phyloP scores from a whole-genome alignment of 1,140 invertebrate genomes.

The Nixonia krombeini region DNA sequence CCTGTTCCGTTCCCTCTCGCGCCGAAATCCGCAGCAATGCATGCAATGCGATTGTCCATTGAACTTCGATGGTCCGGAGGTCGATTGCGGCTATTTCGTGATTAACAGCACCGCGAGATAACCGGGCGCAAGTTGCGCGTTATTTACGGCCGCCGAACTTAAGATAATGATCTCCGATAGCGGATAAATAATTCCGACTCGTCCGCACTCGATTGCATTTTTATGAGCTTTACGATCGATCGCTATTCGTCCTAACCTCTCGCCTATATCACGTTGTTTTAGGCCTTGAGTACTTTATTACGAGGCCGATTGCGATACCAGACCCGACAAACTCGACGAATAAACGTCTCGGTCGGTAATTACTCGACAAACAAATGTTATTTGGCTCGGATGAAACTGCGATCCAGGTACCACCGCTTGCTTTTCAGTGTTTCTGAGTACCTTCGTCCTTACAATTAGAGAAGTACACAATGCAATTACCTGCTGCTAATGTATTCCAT shows the following conservation, averaged over 20 bases:
- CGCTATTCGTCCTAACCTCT: too few relatives aligned
- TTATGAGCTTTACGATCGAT: too few relatives aligned
- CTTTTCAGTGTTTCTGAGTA: constrained; percentile 34
- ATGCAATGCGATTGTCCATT: constrained; percentile 59
- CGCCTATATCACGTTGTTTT: too few relatives aligned
- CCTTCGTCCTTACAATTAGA: constrained; percentile 44
- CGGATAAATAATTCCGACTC: background rate
- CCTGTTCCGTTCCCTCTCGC: constrained; percentile 12
- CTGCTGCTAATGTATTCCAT: constrained; percentile 46
- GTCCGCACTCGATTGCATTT: too few relatives aligned
- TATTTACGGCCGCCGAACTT: constrained; percentile 27
- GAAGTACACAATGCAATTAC: constrained; percentile 48
- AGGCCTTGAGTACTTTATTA: too few relatives aligned
- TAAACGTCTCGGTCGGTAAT: too few relatives aligned
- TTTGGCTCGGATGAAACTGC: constrained; percentile 35
- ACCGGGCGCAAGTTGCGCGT: constrained; percentile 11
- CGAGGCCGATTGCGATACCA: too few relatives aligned
- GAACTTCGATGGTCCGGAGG: constrained; percentile 34
- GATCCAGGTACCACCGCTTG: constrained; percentile 19
- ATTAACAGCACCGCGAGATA: constrained; percentile 50
- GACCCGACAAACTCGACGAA: too few relatives aligned
- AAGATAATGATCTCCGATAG: constrained; percentile 31
- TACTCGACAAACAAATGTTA: constrained; percentile 41
- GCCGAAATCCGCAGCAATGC: constrained; percentile 32
- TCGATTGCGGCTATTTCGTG: constrained; percentile 49